These are phyloP conservation scores for Syngnathus scovelli DNA, from an alignment of 2,113 vertebrate genomes.

Conservation along the genomic window DNA sequence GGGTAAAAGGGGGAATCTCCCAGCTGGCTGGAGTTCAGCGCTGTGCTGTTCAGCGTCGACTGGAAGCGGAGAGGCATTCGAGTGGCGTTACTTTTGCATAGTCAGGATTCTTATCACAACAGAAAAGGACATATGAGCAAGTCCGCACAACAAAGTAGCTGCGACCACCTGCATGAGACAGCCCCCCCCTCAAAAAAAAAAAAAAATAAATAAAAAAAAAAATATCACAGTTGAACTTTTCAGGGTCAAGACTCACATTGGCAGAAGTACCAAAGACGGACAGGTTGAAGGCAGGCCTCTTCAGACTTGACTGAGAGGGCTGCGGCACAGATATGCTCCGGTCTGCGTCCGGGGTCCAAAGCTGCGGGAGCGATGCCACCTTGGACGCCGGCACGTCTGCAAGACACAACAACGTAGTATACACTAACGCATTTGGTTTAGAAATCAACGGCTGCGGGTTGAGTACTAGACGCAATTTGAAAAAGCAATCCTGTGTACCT, in stretches of 20 bases:
- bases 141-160: not conserved
- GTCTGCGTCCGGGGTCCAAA: constrained; percentile 90
- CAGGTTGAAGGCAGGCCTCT: constrained; percentile 92
- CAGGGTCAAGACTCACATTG: constrained; percentile 74
- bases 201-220: constrained; percentile 1
- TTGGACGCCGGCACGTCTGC: constrained; percentile 88
- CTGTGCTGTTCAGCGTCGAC: constrained; percentile 81
- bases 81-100: not conserved
- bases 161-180: too few species aligned
- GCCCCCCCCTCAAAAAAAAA: too few species aligned
- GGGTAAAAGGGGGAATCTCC: constrained; percentile 96
- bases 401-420: not conserved
- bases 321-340: constrained; percentile 79
- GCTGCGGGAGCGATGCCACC: constrained; percentile 76
- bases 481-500: constrained; percentile 67
- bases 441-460: too few species aligned
- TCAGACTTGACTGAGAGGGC: constrained; percentile 77
- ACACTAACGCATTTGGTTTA: too few species aligned
- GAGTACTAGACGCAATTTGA: too few species aligned
- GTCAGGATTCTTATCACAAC: not conserved
- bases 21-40: constrained; percentile 85
- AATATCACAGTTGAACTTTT: not conserved
- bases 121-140: not conserved
- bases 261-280: constrained; percentile 89
- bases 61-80: constrained; percentile 16